Base-by-base conservation (phyloP, 2,888 invertebrate genomes). In the Campaea margaritaria region DNA sequence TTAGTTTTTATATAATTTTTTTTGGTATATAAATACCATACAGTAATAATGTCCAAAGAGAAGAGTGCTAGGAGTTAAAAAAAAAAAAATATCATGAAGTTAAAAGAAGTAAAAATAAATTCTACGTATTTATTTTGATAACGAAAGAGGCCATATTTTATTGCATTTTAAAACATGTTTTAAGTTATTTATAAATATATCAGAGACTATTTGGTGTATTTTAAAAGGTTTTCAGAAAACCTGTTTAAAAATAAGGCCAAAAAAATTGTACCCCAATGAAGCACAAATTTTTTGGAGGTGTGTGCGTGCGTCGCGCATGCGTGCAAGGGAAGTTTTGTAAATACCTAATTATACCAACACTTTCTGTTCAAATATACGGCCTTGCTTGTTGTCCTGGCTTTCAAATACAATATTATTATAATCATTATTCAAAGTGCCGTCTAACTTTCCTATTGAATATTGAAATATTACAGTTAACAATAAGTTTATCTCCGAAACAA, bases 41-140 rank as follows among this genome's bases (percentile, higher is more conserved):
- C 50, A 72, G 73, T 78, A 81, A 87, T 82, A 83, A 77, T 86
- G 89, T 91, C 91, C 90, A 91, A 91, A 91, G 91, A 89, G 76
- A 82, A 73, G 73, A 70, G 75, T 67, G 67, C 55, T 79, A 79
- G 74, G 65, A 73, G 70, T 67, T 13, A 72, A 77, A 72, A 68
- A 64, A 62, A 5, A 72, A 77, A 72, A 68, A 64, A 62, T 59
- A 74, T 80, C 84, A 82, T 83, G 81, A n/a, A 81, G 10, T 12
- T 38, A 53, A 64, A 58, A 48, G 68, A 65, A 67, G 56, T 64
- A 74, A 69, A 70, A 70, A 68, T 64, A 74, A 76, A 78, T 58
- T 74, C 65, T 81, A 82, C 74, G 77, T 86, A 87, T 89, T 86
- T 89, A 86, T 86, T 87, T 85, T 83, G 74, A 77, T 81, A 81